Evolutionary conservation across 2,797 vertebrate species (phyloP), one percentile per base, ranked within the genome.

Genomic region (Schizopygopsis pylzovi): DNA sequence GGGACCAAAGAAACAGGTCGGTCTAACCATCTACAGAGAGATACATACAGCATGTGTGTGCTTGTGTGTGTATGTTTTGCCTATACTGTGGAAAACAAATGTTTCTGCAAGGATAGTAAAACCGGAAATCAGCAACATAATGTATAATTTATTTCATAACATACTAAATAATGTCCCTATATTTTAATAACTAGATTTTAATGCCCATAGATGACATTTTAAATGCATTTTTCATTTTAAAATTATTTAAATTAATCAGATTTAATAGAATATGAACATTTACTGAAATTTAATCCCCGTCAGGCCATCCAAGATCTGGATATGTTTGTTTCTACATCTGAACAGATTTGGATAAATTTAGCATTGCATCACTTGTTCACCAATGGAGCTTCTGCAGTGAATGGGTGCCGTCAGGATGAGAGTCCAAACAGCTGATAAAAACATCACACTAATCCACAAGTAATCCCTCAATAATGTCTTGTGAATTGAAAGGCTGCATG

Each of bases 1-100:
- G 90, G 84, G 81, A 87, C 86, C 73, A 89, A 80, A 90, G 80
- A 78, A 85, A 72, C 81, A 67, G 84, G 87, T 90, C 68, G 86
- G 75, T 86, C 85, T 82, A 75, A 41, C 28, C 81, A 85, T 90
- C 78, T 28, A 37, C 33, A 56, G 49, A 56, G 75, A 37, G 28
- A 54, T 54, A 25, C 89, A 88, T 89, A 91, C 86, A 91, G 84
- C 88, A 88, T 88, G 52, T 47, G 22, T 63, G 47, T 22, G 73
- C 28, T 33, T 33, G 28, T 33, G 28, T 33, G 28, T 33, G 28
- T 33, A 33, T 52, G 49, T 43, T 61, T 79, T 61, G 47, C 9
- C 16, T 76, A 52, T 52, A 20, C 5, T 33, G 12, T 25, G 12
- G 22, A 78, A 59, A 59, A 13, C 33, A 41, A 59, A 59, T 59